These are phyloP conservation scores for Xestobium rufovillosum DNA, from an alignment of 2,888 invertebrate species.

Conservation along the genomic window DNA sequence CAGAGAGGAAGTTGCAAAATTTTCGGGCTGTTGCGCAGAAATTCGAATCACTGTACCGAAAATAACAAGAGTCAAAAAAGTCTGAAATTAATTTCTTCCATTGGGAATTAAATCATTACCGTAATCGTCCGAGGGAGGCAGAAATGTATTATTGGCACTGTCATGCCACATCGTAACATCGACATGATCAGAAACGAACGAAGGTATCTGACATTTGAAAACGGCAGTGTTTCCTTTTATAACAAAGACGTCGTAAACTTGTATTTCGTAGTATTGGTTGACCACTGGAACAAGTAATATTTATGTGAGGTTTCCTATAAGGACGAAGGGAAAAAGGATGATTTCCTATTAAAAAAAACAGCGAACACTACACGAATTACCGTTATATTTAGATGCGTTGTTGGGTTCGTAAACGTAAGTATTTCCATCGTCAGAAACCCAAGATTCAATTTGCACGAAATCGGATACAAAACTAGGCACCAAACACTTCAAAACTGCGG, in stretches of 20 bases:
- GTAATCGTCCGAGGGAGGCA: conserved; percentile 54
- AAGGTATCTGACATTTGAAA: conserved; percentile 86
- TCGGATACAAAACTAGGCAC: conserved; percentile 81
- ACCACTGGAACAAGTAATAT: conserved; percentile 66
- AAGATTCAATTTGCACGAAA: conserved; percentile 73
- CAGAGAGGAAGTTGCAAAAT: too few relatives aligned
- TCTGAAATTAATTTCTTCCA: conserved; percentile 7
- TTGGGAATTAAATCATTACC: conserved; percentile 41
- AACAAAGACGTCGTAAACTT: conserved; percentile 85
- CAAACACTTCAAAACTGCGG: conserved; percentile 71
- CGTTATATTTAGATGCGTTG: conserved; percentile 43
- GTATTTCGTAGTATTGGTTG: conserved; percentile 83
- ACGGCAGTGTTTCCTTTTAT: conserved; percentile 85
- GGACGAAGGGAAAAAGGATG: conserved; percentile 2
- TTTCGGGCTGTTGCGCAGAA: too few relatives aligned
- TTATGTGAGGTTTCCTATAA: conserved; percentile 11
- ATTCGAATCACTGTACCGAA: too few relatives aligned
- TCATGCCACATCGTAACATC: conserved; percentile 77
- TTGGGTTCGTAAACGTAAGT: conserved; percentile 53
- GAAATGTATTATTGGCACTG: conserved; percentile 66
- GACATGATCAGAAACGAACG: conserved; percentile 84
- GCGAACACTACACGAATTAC: conserved; percentile 39
- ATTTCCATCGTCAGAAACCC: conserved; percentile 64
- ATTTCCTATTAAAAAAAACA: conserved; percentile 3
- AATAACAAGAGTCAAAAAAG: too few relatives aligned